Conservation (phyloP, 2,888 invertebrate genomes). For the Machimus rusticus region DNA sequence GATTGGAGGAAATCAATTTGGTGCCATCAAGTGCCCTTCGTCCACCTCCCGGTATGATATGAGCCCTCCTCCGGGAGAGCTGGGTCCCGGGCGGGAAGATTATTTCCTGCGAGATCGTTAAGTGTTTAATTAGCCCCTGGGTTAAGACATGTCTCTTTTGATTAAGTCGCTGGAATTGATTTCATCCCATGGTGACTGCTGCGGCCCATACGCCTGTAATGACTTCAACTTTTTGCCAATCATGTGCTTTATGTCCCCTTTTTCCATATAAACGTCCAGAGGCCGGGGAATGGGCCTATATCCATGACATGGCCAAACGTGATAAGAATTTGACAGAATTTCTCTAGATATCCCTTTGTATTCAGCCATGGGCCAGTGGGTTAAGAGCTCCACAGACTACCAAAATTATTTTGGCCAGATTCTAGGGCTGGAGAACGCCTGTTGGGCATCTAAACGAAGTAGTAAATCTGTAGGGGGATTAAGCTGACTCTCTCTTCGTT, state of each 20-base stretch:
- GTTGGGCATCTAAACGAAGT: conserved; percentile 13
- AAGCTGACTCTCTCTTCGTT: not conserved
- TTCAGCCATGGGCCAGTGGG: not conserved
- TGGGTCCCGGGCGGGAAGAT: not conserved
- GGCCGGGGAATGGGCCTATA: not conserved
- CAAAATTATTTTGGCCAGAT: not conserved
- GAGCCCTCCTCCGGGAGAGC: not conserved
- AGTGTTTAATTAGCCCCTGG: conserved; percentile 41
- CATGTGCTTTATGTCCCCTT: conserved; percentile 35
- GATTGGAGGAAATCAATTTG: conserved; percentile 34
- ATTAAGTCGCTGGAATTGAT: conserved; percentile 40
- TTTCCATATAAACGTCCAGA: conserved; percentile 13
- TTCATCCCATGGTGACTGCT: not conserved
- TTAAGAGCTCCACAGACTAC: not conserved
- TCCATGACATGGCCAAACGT: conserved; percentile 40
- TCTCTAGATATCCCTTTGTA: conserved; percentile 26
- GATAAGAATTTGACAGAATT: conserved; percentile 30
- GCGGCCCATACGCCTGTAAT: not conserved
- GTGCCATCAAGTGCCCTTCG: not conserved
- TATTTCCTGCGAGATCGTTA: conserved; percentile 37
- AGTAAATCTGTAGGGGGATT: conserved; percentile 13
- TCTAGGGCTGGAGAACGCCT: not conserved
- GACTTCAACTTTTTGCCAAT: conserved; percentile 33
- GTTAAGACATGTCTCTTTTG: conserved; percentile 36
- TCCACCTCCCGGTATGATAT: conserved; percentile 15